Evolutionary conservation across 1,140 invertebrate species (phyloP).

Genomic region (Chrysopa pallens): DNA sequence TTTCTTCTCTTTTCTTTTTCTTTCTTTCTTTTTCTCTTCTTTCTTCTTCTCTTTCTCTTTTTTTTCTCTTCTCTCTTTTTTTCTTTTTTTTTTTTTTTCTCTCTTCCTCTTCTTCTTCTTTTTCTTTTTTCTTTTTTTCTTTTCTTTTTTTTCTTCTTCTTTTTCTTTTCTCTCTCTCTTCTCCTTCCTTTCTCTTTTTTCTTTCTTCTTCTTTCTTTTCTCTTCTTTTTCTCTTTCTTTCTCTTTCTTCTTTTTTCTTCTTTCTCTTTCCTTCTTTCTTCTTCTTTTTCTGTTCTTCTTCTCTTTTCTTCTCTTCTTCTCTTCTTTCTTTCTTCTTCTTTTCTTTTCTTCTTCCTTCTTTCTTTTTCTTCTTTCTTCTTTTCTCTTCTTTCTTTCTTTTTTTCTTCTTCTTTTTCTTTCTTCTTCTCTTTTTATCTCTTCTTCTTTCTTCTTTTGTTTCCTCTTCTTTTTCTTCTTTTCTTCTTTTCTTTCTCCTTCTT

Average conservation of each 20-base stretch:
- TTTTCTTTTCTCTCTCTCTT: neutral
- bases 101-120: neutral
- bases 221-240: neutral
- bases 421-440: too few species aligned
- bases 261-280: neutral
- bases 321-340: neutral
- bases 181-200: neutral
- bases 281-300: neutral
- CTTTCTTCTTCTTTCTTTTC: neutral
- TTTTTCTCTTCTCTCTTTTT: neutral
- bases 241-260: neutral
- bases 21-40: neutral
- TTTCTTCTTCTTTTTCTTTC: neutral
- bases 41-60: neutral
- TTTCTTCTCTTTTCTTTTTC: neutral
- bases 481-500: too few species aligned
- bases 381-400: neutral
- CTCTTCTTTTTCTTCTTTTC: too few species aligned
- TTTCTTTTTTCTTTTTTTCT: neutral
- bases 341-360: neutral
- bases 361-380: neutral
- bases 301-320: slow-evolving; percentile 1
- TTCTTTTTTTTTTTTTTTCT: neutral
- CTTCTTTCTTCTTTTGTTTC: too few species aligned
- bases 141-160: neutral